Conservation (phyloP, 2,797 vertebrate species). For the Tinamus major region DNA sequence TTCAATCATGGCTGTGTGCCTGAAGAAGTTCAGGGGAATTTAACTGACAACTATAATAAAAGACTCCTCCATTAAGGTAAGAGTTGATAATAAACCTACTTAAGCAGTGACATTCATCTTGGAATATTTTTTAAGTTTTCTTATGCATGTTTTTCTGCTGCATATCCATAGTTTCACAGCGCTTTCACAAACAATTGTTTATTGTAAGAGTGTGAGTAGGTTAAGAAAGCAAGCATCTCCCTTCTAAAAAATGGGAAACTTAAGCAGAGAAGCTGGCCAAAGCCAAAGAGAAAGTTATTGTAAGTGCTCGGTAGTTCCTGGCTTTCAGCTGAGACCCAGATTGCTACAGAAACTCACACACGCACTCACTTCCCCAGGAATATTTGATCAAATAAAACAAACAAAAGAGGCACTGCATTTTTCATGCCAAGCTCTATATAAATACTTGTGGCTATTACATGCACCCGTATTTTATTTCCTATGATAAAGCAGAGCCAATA, state of each 20-base stretch:
- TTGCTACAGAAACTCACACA: constrained; percentile 56
- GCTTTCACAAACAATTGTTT: neutral
- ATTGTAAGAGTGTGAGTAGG: neutral
- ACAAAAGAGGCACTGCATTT: constrained; percentile 46
- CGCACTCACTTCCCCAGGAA: constrained; percentile 63
- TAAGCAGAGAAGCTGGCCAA: neutral
- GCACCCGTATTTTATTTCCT: constrained; percentile 63
- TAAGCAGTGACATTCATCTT: neutral
- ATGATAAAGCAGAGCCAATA: constrained; percentile 57
- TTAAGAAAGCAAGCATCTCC: neutral
- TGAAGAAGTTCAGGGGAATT: neutral
- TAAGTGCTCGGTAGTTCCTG: constrained; percentile 54
- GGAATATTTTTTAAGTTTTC: neutral
- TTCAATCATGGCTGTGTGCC: neutral
- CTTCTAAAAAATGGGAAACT: neutral
- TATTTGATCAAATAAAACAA: constrained; percentile 71
- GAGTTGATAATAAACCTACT: neutral
- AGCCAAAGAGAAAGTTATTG: constrained; percentile 19
- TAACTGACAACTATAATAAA: neutral
- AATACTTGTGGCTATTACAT: constrained; percentile 63
- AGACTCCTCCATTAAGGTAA: neutral
- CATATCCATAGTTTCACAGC: neutral
- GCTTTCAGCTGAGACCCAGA: constrained; percentile 41
- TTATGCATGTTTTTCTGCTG: neutral
- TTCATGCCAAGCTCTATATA: constrained; percentile 70